Conservation (phyloP, 2,888 invertebrate genomes). For the Anoplius nigerrimus region DNA sequence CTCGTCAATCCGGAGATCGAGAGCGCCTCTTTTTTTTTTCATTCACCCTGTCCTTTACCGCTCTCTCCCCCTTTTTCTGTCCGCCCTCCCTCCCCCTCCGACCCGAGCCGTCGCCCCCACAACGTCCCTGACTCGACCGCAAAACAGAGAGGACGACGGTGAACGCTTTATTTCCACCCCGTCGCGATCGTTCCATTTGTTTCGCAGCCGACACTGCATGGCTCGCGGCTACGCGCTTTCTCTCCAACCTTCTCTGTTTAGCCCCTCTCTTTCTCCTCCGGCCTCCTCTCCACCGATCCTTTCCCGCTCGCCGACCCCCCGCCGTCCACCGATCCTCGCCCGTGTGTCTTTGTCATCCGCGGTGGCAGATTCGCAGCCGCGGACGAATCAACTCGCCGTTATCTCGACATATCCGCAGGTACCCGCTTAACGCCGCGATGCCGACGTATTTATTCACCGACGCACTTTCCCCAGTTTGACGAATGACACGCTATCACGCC, state of each 20-base stretch:
- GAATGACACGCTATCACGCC: conserved; percentile 40
- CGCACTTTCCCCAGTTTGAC: conserved; percentile 44
- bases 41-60: conserved; percentile 5
- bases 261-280: conserved; percentile 6
- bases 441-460: conserved; percentile 53
- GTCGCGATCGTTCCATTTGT: conserved; percentile 65
- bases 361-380: conserved; percentile 45
- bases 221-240: conserved; percentile 61
- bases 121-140: conserved; percentile 33
- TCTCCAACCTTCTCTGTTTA: conserved; percentile 54
- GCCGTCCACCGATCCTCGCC: no score
- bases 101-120: conserved; percentile 9
- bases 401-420: conserved; percentile 57
- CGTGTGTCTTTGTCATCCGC: conserved; percentile 6
- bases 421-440: conserved; percentile 47
- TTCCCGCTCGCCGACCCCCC: conserved; percentile 23
- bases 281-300: conserved; percentile 12
- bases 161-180: conserved; percentile 61
- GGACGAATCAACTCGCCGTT: conserved; percentile 56
- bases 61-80: conserved; percentile 20
- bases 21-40: conserved; percentile 33
- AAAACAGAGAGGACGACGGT: conserved; percentile 45
- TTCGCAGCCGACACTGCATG: conserved; percentile 59
- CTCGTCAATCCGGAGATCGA: conserved; percentile 50
- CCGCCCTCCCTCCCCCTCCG: conserved; percentile 19